These are phyloP conservation scores for Bothrops jararaca DNA, from an alignment of 2,113 vertebrate species.

Conservation along the genomic window DNA sequence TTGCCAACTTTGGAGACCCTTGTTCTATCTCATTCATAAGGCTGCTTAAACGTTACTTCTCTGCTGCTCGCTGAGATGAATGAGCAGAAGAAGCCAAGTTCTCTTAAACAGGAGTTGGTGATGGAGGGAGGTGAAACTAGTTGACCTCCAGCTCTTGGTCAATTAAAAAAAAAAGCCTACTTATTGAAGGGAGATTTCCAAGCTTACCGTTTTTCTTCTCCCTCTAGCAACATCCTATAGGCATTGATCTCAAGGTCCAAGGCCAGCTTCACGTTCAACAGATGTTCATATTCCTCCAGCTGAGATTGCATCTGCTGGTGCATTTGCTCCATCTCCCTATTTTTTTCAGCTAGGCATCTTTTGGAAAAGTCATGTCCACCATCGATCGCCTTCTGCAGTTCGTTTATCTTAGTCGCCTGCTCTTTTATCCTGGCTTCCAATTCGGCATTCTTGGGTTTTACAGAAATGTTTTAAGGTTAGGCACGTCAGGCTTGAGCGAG, in stretches of 20 bases:
- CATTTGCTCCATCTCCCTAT: conserved; percentile 71
- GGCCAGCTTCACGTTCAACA: conserved; percentile 82
- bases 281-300: conserved; percentile 79
- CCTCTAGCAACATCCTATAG: conserved; percentile 85
- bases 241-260: conserved; percentile 85
- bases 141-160: not conserved
- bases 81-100: too few species aligned
- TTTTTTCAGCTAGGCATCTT: conserved; percentile 71
- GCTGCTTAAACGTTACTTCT: not conserved
- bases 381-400: conserved; percentile 74
- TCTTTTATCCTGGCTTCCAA: conserved; percentile 36
- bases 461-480: not conserved
- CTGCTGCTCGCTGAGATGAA: not conserved
- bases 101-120: too few species aligned
- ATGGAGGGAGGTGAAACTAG: not conserved
- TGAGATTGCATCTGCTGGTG: conserved; percentile 70
- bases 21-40: not conserved
- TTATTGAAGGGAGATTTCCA: not conserved
- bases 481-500: not conserved
- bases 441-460: conserved; percentile 65
- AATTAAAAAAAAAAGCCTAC: not conserved
- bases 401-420: conserved; percentile 62
- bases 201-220: conserved; percentile 81
- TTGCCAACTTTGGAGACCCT: too few species aligned
- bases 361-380: conserved; percentile 66